Conservation (phyloP, 2,113 vertebrate genomes). For the Calidris pygmaea region DNA sequence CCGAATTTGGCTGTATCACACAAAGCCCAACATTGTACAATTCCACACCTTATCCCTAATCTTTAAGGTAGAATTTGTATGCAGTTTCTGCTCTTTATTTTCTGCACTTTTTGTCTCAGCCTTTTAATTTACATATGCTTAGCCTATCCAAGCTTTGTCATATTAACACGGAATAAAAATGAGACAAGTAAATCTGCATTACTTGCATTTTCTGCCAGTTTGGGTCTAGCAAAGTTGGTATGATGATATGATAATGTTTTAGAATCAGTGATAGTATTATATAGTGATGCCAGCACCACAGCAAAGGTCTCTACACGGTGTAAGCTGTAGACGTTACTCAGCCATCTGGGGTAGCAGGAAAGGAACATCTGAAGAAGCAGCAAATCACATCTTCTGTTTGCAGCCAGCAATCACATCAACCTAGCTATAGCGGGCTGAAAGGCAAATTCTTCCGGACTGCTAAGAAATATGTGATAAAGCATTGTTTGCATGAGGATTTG, state of each 20-base stretch:
- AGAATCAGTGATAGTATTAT: background rate
- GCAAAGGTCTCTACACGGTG: background rate
- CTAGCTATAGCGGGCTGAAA: background rate
- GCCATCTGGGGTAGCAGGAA: conserved; percentile 1
- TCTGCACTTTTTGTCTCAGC: background rate
- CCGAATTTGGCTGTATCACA: background rate
- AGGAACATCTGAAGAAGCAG: background rate
- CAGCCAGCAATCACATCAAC: background rate
- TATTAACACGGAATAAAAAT: background rate
- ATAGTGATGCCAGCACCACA: background rate
- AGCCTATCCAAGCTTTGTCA: background rate
- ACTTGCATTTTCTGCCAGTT: conserved; percentile 5
- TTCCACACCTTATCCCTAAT: background rate
- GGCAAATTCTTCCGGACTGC: background rate
- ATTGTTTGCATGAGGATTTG: background rate
- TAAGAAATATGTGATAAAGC: background rate
- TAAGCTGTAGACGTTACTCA: background rate
- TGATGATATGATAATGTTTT: background rate
- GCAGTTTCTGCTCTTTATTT: background rate
- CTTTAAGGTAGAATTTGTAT: background rate
- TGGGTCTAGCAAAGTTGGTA: background rate
- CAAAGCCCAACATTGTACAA: background rate
- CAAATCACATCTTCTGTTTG: background rate
- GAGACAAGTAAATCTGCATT: background rate
- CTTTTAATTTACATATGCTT: background rate